Evolutionary conservation across 2,888 invertebrate species (phyloP).

Genomic region (Mesorhabditis sp.): DNA sequence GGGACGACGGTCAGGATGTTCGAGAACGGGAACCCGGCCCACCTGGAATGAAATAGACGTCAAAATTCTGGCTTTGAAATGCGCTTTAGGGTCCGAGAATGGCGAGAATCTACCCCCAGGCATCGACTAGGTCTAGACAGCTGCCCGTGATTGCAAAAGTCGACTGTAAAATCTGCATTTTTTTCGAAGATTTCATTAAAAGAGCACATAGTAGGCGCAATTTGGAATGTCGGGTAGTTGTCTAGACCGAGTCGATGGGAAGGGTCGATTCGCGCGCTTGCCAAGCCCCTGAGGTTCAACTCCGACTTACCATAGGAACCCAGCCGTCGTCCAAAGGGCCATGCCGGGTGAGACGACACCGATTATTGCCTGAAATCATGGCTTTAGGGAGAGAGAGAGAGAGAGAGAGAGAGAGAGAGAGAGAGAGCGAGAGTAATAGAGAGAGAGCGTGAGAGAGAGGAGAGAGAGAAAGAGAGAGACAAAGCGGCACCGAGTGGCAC

Average conservation of each 20-base stretch:
- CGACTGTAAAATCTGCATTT: background rate
- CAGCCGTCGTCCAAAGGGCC: slow-evolving; percentile 52
- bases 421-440: too few species aligned
- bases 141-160: background rate
- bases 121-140: too few species aligned
- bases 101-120: too few species aligned
- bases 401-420: too few species aligned
- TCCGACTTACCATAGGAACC: slow-evolving; percentile 36
- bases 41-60: slow-evolving; percentile 8
- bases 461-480: too few species aligned
- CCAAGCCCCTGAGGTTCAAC: background rate
- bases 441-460: too few species aligned
- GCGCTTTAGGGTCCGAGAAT: background rate
- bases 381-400: background rate
- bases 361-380: slow-evolving; percentile 39
- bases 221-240: too few species aligned
- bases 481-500: background rate
- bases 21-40: slow-evolving; percentile 48
- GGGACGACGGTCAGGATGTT: slow-evolving; percentile 55
- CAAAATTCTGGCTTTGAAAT: background rate
- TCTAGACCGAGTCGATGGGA: too few species aligned
- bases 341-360: slow-evolving; percentile 52
- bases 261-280: too few species aligned
- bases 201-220: too few species aligned
- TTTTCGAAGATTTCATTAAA: background rate